phyloP scores from a whole-genome alignment of 2,888 invertebrate genomes.

The Harpagoxenus sublaevis region DNA sequence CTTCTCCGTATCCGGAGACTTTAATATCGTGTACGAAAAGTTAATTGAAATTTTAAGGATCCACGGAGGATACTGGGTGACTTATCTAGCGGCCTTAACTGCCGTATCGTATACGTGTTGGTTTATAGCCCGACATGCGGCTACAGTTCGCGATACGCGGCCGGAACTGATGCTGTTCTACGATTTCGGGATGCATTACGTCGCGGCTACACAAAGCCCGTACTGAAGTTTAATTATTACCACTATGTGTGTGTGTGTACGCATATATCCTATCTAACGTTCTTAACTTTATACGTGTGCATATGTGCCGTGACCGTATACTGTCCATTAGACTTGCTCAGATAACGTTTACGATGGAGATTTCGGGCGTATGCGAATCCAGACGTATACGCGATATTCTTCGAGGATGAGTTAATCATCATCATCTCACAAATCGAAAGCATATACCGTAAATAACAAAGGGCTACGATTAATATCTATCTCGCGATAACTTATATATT shows the following conservation, averaged over 20 bases:
- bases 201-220: constrained; percentile 19
- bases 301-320: constrained; percentile 12
- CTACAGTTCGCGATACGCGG: constrained; percentile 20
- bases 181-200: constrained; percentile 56
- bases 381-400: not conserved
- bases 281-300: constrained; percentile 47
- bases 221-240: constrained; percentile 50
- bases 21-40: constrained; percentile 42
- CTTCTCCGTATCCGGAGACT: not conserved
- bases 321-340: constrained; percentile 42
- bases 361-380: constrained; percentile 2
- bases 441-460: not conserved
- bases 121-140: constrained; percentile 57
- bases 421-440: not conserved
- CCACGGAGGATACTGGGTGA: constrained; percentile 40
- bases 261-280: constrained; percentile 33
- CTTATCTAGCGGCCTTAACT: constrained; percentile 64
- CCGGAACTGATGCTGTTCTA: constrained; percentile 47
- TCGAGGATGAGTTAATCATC: constrained; percentile 18
- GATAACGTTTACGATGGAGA: constrained; percentile 51
- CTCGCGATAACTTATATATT: constrained; percentile 4
- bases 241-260: constrained; percentile 32
- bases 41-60: constrained; percentile 68
- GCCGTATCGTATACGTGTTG: constrained; percentile 54
- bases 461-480: constrained; percentile 11